These are phyloP conservation scores for Amphimedon queenslandica DNA, from an alignment of 37 sponge, comb jelly and placozoan species.

Conservation along the genomic window DNA sequence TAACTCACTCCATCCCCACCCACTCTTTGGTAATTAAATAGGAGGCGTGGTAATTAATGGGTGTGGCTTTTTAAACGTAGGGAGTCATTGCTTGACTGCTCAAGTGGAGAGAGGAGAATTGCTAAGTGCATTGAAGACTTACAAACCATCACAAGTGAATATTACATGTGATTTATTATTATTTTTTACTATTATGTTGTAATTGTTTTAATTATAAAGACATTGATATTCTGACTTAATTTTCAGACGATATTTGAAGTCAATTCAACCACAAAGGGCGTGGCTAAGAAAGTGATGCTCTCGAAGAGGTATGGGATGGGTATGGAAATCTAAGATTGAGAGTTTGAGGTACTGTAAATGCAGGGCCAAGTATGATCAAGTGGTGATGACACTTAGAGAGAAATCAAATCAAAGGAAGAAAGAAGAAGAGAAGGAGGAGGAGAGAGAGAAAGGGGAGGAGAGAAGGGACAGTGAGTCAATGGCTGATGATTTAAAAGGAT, in stretches of 20 bases:
- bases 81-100: conserved; percentile 13
- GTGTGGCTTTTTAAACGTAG: too few relatives aligned
- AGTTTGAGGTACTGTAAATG: too few relatives aligned
- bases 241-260: conserved; percentile 77
- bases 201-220: not conserved
- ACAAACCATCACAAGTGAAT: conserved; percentile 64
- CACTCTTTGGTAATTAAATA: conserved; percentile 44
- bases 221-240: not conserved
- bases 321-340: not conserved
- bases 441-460: not conserved
- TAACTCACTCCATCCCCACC: conserved; percentile 38
- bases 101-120: conserved; percentile 24
- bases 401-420: not conserved
- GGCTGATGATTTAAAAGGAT: conserved; percentile 4
- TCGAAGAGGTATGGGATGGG: conserved; percentile 34
- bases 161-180: too few relatives aligned
- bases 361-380: conserved; percentile 15
- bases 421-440: not conserved
- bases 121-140: conserved; percentile 42
- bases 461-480: not conserved
- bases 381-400: conserved; percentile 17
- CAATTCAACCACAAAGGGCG: conserved; percentile 29
- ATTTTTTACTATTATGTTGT: too few relatives aligned
- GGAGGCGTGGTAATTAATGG: not conserved
- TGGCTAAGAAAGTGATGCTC: conserved; percentile 59